Evolutionary conservation across 2,113 vertebrate genomes (phyloP).

Genomic region (Sinocyclocheilus rhinocerous): DNA sequence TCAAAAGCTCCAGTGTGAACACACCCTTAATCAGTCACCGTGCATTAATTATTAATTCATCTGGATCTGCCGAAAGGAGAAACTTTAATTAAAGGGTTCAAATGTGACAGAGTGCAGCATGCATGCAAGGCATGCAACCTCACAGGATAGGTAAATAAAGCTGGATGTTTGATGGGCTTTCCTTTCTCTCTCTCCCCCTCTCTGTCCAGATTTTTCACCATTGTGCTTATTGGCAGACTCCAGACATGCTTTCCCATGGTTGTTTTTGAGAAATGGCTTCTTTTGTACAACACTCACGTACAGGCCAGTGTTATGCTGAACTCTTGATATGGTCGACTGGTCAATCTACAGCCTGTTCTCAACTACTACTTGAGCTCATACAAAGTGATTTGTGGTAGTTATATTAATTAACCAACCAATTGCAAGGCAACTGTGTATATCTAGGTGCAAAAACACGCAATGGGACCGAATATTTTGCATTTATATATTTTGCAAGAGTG

Average conservation of each 20-base stretch:
- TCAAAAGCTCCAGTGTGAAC: neutral
- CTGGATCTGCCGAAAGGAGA: neutral
- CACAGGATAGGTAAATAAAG: conserved; percentile 50
- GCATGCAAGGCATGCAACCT: conserved; percentile 27
- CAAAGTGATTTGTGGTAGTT: neutral
- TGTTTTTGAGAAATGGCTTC: neutral
- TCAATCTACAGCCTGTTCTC: neutral
- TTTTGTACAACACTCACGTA: neutral
- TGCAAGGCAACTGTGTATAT: neutral
- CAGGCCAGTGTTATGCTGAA: neutral
- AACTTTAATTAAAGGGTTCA: conserved; percentile 34
- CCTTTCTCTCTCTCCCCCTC: conserved; percentile 39
- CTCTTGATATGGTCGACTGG: neutral
- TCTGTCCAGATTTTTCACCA: conserved; percentile 12
- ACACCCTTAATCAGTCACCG: neutral
- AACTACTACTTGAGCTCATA: neutral
- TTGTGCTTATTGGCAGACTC: neutral
- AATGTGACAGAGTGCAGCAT: conserved; percentile 21
- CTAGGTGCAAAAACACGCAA: too few species aligned
- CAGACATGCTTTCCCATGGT: neutral
- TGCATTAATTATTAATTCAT: neutral
- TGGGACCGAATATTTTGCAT: neutral
- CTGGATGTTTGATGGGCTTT: conserved; percentile 44
- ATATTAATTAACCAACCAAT: neutral
- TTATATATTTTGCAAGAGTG: too few species aligned